Evolutionary conservation across 2,888 invertebrate genomes (phyloP).

Genomic region (Cordilura impudica): DNA sequence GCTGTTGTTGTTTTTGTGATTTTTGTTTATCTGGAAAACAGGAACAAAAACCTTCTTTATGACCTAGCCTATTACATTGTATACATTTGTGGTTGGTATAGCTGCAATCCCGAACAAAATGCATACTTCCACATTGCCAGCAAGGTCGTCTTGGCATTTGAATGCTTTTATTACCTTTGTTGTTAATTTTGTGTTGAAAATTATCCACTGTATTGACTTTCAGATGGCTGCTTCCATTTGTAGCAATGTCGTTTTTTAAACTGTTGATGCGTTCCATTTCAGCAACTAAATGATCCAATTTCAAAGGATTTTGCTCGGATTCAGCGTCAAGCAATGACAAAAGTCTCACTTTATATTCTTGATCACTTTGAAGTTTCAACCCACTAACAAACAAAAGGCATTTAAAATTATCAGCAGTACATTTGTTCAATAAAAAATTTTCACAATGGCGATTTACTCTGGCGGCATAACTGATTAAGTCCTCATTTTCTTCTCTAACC

Average conservation of each 20-base stretch:
- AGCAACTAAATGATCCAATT: not conserved
- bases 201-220: not conserved
- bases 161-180: not conserved
- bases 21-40: constrained; percentile 20
- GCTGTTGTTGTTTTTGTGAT: not conserved
- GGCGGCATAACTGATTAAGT: constrained; percentile 17
- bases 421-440: constrained; percentile 35
- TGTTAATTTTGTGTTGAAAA: not conserved
- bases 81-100: constrained; percentile 42
- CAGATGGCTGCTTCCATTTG: not conserved
- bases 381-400: constrained; percentile 37
- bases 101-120: constrained; percentile 44
- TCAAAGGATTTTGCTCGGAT: not conserved
- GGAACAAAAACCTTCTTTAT: constrained; percentile 54
- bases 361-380: constrained; percentile 9
- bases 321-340: constrained; percentile 32
- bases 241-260: not conserved
- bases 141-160: constrained; percentile 40
- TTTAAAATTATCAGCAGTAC: constrained; percentile 40
- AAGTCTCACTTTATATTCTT: constrained; percentile 28
- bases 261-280: constrained; percentile 19
- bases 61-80: constrained; percentile 32
- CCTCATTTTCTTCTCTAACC: not conserved
- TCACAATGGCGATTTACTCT: constrained; percentile 40
- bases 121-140: constrained; percentile 55